Conservation (phyloP, 2,113 vertebrate genomes). For the Butorides virescens region DNA sequence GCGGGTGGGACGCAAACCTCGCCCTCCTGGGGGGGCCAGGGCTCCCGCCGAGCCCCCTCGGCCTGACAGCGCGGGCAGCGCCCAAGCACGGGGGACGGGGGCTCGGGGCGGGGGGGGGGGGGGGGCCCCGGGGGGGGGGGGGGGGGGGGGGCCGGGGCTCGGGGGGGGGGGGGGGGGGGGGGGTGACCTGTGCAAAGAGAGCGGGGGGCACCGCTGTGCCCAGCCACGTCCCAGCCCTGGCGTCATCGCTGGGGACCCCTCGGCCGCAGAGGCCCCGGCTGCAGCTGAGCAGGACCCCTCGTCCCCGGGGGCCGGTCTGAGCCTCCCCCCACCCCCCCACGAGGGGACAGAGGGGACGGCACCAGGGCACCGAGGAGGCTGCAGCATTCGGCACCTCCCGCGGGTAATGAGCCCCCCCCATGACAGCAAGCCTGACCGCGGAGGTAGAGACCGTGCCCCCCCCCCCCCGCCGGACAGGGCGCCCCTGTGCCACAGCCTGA, state of each 20-base stretch:
- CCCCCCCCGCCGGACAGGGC: neutral
- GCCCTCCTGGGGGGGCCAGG: neutral
- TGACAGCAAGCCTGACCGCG: neutral
- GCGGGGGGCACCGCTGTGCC: neutral
- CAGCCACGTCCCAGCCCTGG: neutral
- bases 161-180: neutral
- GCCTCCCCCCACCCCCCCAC: accelerated
- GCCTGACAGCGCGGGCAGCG: neutral
- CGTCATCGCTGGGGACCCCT: neutral
- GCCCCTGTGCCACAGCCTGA: neutral
- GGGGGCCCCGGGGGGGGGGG: neutral
- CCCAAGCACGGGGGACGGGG: neutral
- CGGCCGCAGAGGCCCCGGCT: too few species aligned
- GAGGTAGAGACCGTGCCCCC: neutral
- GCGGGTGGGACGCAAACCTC: neutral
- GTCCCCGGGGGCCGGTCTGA: neutral
- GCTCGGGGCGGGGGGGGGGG: too few species aligned
- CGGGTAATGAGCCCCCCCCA: neutral
- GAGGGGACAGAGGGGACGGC: neutral
- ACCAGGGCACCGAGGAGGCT: neutral
- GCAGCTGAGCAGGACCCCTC: neutral
- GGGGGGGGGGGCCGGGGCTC: neutral
- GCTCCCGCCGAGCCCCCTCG: neutral
- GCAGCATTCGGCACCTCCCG: neutral
- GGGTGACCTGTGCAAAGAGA: neutral